A percentile compares a stretch with the other conserved stretches of the same genome.
These are phyloP conservation scores for Epinephelus awoara DNA, from an alignment of 2,797 vertebrate genomes.

Conservation along the genomic window DNA sequence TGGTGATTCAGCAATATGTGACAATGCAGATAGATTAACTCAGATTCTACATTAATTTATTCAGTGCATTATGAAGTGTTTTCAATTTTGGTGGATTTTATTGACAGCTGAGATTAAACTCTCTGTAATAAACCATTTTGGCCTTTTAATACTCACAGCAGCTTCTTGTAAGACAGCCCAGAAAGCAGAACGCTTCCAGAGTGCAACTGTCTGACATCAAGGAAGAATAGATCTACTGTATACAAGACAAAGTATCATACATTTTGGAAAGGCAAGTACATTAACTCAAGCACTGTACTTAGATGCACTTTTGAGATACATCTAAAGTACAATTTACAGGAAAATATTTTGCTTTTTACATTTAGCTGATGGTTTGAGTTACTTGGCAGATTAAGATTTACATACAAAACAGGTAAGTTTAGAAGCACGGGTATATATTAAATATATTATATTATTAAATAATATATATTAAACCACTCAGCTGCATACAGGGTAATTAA, in stretches of 20 bases:
- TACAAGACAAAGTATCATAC: background rate
- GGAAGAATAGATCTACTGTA: background rate
- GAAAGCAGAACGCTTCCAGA: background rate
- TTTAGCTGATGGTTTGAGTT: too few relatives aligned
- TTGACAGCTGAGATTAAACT: background rate
- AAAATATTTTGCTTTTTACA: too few relatives aligned
- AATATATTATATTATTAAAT: too few relatives aligned
- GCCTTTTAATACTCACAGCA: background rate
- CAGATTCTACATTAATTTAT: background rate
- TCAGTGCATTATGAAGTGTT: background rate
- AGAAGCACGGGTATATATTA: background rate
- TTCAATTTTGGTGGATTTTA: background rate
- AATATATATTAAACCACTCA: background rate
- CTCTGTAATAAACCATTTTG: background rate
- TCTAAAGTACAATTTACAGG: too few relatives aligned
- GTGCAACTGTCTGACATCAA: background rate
- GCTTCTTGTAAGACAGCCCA: background rate
- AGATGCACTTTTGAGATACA: background rate
- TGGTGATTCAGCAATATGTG: background rate
- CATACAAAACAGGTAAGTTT: background rate
- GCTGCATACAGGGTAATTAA: too few relatives aligned
- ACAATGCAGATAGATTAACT: background rate
- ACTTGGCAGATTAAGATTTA: too few relatives aligned
- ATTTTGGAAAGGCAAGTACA: background rate
- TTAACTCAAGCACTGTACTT: background rate